phyloP scores from a whole-genome alignment of 2,888 invertebrate species.

The Hylaea fasciaria region DNA sequence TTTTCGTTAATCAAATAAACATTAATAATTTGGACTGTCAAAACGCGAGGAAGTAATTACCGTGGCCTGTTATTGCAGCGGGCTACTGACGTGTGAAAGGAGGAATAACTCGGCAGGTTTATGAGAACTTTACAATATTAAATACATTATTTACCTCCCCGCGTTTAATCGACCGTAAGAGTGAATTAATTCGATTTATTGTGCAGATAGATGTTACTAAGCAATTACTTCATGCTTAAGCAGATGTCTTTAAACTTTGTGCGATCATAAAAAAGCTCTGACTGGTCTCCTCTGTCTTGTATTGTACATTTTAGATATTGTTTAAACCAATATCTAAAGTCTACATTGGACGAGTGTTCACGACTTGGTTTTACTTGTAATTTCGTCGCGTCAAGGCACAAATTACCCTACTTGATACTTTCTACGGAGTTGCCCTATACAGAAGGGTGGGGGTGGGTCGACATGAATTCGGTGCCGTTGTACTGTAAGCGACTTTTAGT shows the following conservation, averaged over 20 bases:
- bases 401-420: constrained; percentile 65
- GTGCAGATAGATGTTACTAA: not conserved
- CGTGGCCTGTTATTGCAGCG: constrained; percentile 56
- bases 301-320: too few species aligned
- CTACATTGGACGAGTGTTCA: not conserved
- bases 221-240: too few species aligned
- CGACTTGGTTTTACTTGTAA: constrained; percentile 47
- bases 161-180: constrained; percentile 10
- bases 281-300: too few species aligned
- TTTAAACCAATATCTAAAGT: not conserved
- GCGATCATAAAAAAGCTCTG: too few species aligned
- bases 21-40: constrained; percentile 60
- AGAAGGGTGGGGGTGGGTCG: constrained; percentile 4
- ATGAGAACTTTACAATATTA: constrained; percentile 10
- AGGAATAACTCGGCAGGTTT: constrained; percentile 20
- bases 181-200: not conserved
- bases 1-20: constrained; percentile 73
- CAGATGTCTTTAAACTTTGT: too few species aligned
- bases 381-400: constrained; percentile 56
- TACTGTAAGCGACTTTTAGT: constrained; percentile 18
- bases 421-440: constrained; percentile 29
- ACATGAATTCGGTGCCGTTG: constrained; percentile 7
- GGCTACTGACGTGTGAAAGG: constrained; percentile 53
- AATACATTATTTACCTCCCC: not conserved
- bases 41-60: constrained; percentile 58